phyloP scores from a whole-genome alignment of 2,888 invertebrate species.

The Campopleginae sp. region DNA sequence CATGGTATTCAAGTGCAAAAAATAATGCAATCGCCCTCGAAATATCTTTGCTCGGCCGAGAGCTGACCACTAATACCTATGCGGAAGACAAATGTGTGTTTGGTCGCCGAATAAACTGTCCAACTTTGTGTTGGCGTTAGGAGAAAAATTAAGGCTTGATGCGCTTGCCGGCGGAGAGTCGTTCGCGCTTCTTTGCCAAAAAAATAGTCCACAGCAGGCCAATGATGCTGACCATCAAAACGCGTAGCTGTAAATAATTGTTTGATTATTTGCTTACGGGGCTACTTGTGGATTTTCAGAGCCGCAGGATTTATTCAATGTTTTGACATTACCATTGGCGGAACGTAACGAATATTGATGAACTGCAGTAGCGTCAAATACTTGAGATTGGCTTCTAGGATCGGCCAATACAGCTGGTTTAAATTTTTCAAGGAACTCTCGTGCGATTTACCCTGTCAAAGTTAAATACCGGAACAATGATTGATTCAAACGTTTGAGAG shows the following conservation, averaged over 20 bases:
- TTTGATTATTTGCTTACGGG: constrained; percentile 24
- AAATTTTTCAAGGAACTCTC: constrained; percentile 87
- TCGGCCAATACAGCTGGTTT: constrained; percentile 87
- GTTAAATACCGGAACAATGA: constrained; percentile 32
- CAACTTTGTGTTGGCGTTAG: not conserved
- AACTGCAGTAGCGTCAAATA: constrained; percentile 91
- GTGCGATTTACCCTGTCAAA: constrained; percentile 88
- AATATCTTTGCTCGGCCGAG: not conserved
- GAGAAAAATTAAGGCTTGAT: constrained; percentile 44
- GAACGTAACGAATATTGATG: constrained; percentile 90
- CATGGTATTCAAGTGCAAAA: not conserved
- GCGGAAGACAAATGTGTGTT: constrained; percentile 50
- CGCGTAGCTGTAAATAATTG: constrained; percentile 88
- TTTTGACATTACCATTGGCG: constrained; percentile 89
- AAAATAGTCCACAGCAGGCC: constrained; percentile 93
- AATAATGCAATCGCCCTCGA: not conserved
- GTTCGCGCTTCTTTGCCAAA: constrained; percentile 89
- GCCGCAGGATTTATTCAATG: not conserved
- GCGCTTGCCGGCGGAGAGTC: constrained; percentile 76
- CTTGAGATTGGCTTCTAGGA: constrained; percentile 91
- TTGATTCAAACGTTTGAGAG: not conserved
- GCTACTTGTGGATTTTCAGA: constrained; percentile 31
- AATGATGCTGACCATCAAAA: constrained; percentile 90
- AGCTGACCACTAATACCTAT: not conserved
- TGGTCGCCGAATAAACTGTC: not conserved